Evolutionary conservation across 2,797 vertebrate genomes (phyloP), one percentile per base, ranked within the genome.

Genomic region (Orestias chungarensis): DNA sequence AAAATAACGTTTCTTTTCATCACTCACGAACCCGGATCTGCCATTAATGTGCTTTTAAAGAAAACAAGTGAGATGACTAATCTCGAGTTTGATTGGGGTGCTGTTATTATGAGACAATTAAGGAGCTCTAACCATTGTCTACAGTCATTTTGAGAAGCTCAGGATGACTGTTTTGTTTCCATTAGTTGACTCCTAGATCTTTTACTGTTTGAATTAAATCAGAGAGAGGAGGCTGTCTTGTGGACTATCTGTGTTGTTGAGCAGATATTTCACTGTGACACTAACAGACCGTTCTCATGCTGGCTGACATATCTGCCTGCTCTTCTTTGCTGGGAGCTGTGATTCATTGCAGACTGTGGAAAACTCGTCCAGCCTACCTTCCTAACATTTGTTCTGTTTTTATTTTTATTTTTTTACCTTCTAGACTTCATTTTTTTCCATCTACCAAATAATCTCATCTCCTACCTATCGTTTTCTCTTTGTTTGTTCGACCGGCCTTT

Each of bases 261-360:
- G 87, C 75, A 83, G 81, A 88, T 86, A 86, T 87, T 84, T 87
- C 90, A 86, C 87, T 84, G 88, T 86, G 93, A 89, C 74, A 83
- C 81, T 85, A 89, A 88, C 82, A 80, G 87, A 79, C 90, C 86
- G 77, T 83, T 88, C 83, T 88, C 82, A 85, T 74, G 50, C 90
- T 70, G 79, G 80, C 83, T 93, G 91, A 92, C 89, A 86, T 86
- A 83, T 91, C 89, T 90, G 87, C 90, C 93, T 86, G 87, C 81
- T 93, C 89, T 79, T 84, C 82, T 91, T 93, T 88, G 66, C 84
- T 78, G 74, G 83, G 90, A 91, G 88, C 86, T 79, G 80, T 93
- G 93, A 94, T 92, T 94, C 91, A 93, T 91, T 84, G 66, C 71
- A 42, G 82, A 83, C 87, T 82, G 76, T 87, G 69, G 84, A 89